Evolutionary conservation across 2,797 vertebrate genomes (phyloP).

Genomic region (Otolemur crassicaudatus): DNA sequence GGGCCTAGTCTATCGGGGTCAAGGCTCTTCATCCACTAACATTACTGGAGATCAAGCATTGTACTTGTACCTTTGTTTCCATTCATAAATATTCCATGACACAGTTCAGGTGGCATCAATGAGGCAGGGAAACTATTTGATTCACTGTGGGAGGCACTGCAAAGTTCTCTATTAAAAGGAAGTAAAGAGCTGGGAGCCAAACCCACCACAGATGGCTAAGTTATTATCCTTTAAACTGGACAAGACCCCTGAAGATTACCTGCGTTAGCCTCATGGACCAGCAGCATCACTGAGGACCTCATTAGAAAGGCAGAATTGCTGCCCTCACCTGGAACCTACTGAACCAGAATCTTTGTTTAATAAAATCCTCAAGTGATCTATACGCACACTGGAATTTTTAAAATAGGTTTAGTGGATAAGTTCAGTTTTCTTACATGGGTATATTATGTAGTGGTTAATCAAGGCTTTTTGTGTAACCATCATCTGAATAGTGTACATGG

Average conservation of each 20-base stretch:
- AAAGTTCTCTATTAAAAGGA: not conserved
- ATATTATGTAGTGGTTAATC: not conserved
- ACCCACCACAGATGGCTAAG: not conserved
- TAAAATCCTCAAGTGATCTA: not conserved
- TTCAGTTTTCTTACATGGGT: not conserved
- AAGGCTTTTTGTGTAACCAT: not conserved
- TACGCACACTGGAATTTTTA: not conserved
- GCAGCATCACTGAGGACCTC: not conserved
- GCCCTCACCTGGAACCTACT: not conserved
- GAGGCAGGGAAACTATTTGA: not conserved
- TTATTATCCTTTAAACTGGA: not conserved
- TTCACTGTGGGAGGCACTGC: not conserved
- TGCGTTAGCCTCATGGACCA: not conserved
- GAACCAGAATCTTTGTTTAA: not conserved
- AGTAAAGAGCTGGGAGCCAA: not conserved
- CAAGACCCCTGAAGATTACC: not conserved
- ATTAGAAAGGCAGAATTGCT: not conserved
- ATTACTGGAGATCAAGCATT: not conserved
- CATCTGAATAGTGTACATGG: not conserved
- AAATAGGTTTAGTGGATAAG: not conserved
- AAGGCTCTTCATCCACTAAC: not conserved
- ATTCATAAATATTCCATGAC: not conserved
- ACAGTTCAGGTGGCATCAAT: not conserved
- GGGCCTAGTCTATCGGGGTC: not conserved
- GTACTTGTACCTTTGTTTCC: not conserved